Evolutionary conservation across 1,140 invertebrate species (phyloP).

Genomic region (Drosophila ironensis): DNA sequence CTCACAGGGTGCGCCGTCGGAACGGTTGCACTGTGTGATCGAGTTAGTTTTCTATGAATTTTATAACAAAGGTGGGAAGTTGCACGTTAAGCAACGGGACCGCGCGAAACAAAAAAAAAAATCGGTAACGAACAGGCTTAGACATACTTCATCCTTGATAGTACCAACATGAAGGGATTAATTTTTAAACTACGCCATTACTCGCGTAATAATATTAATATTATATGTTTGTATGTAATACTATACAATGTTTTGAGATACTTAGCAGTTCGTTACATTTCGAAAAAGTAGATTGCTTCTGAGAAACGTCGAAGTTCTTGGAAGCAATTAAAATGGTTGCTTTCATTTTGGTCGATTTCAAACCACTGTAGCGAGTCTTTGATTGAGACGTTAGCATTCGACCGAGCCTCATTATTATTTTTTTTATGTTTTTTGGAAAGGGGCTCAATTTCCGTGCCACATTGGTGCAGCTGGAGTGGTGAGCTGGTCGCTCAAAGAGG

Average conservation of each 20-base stretch:
- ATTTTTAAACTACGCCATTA: too few species aligned
- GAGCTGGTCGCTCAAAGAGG: conserved; percentile 1
- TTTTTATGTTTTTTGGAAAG: conserved; percentile 27
- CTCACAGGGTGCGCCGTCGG: conserved; percentile 31
- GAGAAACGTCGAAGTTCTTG: neutral
- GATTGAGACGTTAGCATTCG: conserved; percentile 72
- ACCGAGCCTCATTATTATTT: conserved; percentile 66
- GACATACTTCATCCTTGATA: too few species aligned
- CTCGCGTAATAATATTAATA: too few species aligned
- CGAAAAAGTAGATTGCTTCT: too few species aligned
- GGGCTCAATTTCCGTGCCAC: conserved; percentile 61
- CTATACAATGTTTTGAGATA: too few species aligned
- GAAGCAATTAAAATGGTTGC: neutral
- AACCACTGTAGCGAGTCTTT: conserved; percentile 65
- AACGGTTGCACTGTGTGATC: conserved; percentile 41
- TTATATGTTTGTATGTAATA: too few species aligned
- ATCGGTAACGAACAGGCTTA: too few species aligned
- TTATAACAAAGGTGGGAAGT: neutral
- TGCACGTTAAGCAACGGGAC: neutral
- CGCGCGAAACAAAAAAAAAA: too few species aligned
- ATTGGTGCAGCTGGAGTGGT: conserved; percentile 16
- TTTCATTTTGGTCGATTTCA: neutral
- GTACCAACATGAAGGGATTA: too few species aligned
- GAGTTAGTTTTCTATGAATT: too few species aligned
- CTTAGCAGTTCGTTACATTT: too few species aligned